Evolutionary conservation across 1,140 invertebrate genomes (phyloP).

Genomic region (Bombus fervidus): DNA sequence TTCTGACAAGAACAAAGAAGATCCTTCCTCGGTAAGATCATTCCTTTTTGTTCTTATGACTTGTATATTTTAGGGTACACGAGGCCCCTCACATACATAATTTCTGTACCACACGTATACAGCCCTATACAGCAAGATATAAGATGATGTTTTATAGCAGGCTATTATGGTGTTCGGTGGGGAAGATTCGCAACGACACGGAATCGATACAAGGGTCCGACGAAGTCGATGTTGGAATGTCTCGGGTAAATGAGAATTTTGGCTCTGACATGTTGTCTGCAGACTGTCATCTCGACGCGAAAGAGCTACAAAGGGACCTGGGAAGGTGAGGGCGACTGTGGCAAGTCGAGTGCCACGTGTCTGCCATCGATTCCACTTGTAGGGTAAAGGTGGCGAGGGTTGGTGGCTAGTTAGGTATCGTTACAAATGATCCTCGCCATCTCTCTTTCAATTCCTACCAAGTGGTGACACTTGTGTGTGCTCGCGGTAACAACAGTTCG

Average conservation of each 20-base stretch:
- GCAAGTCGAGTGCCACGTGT: conserved; percentile 35
- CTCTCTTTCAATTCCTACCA: neutral
- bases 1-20: no score
- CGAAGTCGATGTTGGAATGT: neutral
- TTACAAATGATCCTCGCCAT: neutral
- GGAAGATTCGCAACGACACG: neutral
- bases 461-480: neutral
- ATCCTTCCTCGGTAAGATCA: no score
- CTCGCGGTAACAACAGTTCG: neutral
- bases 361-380: conserved; percentile 33
- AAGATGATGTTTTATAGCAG: neutral
- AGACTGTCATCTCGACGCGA: conserved; percentile 17
- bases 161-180: neutral
- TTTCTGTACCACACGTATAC: no score
- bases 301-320: conserved; percentile 20
- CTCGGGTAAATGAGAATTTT: conserved; percentile 13
- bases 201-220: neutral
- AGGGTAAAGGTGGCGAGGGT: conserved; percentile 14
- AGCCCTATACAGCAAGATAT: neutral
- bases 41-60: no score
- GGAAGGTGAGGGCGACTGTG: conserved; percentile 19
- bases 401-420: conserved; percentile 12
- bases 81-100: neutral
- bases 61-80: neutral
- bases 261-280: conserved; percentile 11